Base-by-base conservation (phyloP, 1,140 invertebrate species). In the Whitmania pigra region DNA sequence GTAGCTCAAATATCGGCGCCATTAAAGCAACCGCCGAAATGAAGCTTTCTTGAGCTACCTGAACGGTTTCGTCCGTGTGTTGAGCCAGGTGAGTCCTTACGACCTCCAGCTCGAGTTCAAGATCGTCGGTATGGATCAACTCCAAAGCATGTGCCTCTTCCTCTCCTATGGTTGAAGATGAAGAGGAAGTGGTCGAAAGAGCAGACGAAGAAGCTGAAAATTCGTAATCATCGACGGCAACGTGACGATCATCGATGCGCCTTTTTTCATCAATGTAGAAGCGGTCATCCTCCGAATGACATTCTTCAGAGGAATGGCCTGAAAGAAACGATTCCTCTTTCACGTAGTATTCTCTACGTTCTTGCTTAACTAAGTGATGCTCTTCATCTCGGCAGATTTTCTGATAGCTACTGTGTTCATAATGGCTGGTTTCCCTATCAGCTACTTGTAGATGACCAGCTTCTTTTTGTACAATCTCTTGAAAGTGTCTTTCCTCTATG, bases 1-100 rank as follows among this genome's bases (percentile, higher is more conserved):
- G 77, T 18, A 76, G 75, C 27, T 76, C 77, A 73, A 82, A 82
- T 13, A 73, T 75, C 27, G 80, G 80, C 53, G 76, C 76, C 73
- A 74, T 74, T 25, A 74, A 53, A 40, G 73, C 53, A 36, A 55
- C 57, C 31, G 73, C 70, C 0, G 71, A 57, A 60, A 49, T 43
- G 71, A 31, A 57, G 57, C 54, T 71, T 29, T 40, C 71, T 55
- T 60, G 25, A 20, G 53, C 71, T 27, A 66, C 25, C 29, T 71
- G 71, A 27, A 71, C 31, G 11, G 29, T 55, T 57, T 71, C 71
- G 54, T 57, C 57, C 2, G 53, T 49, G 49, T 49, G 53, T 27
- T 54, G 31, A 25, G 69, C 43, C 22, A 55, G 15, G 36, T 57
- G 53, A 53, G 25, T 71, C 36, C 43, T 7, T 15, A 71, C 53